Evolutionary conservation across 2,888 invertebrate species (phyloP), one percentile per base, ranked within the genome.

Genomic region (Melipona beecheii): DNA sequence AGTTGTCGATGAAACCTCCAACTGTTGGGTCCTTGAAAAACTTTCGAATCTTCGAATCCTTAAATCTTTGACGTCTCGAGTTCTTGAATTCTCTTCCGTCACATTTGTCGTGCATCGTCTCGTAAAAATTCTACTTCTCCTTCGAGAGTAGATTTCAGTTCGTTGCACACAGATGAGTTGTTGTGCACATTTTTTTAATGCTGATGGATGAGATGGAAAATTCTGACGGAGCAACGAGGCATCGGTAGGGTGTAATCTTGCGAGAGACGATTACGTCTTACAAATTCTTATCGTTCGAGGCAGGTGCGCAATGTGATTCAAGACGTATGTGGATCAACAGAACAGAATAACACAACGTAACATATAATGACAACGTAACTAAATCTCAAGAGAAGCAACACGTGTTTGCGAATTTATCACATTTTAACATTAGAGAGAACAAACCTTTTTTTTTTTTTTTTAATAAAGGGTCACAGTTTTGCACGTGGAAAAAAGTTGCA

Each of bases 181-280:
- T 81, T 75, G 79, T 75, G 70, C 24, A 78, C 75, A 75, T 81
- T 72, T 79, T 27, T 68, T 27, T 79, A 65, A 85, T 75, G 69
- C 56, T 36, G 64, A 74, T 73, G 75, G 52, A 83, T 64, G 74
- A 77, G 71, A 81, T 80, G 73, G 64, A 80, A 84, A 85, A 64
- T 50, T 17, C n/a, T 19, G 60, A 75, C 27, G 31, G 24, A 15
- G 56, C 31, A 50, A 58, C 74, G 21, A 68, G 62, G 21, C 50
- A 50, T 15, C n/a, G 3, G 27, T 66, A n/a, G n/a, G n/a, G 36
- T 19, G 54, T 75, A 78, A 83, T 83, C 80, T 73, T 36, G 24
- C n/a, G 27, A 60, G 66, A 58, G 68, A 68, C 36, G 17, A 64
- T 56, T 17, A 64, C 17, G 43, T n/a, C 50, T 36, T 36, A 36